These are phyloP conservation scores for Limenitis camilla DNA, from an alignment of 2,888 invertebrate species.

Conservation along the genomic window DNA sequence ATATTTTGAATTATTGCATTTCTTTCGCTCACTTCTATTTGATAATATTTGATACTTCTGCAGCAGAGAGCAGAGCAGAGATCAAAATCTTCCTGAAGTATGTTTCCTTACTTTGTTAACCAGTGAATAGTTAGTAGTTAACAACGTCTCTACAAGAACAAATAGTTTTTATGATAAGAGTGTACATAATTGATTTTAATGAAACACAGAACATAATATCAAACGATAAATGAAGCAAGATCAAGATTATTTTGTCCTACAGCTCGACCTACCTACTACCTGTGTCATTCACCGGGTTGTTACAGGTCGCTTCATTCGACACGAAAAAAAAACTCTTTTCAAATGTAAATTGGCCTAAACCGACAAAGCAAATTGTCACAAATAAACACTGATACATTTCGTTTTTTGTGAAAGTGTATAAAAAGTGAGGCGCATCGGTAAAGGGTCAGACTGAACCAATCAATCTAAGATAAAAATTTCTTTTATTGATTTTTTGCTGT, in stretches of 20 bases:
- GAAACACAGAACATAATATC: neutral
- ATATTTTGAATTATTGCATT: too few relatives aligned
- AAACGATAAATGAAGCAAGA: slow-evolving; percentile 26
- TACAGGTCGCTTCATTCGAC: slow-evolving; percentile 62
- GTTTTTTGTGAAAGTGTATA: slow-evolving; percentile 64
- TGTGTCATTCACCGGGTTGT: slow-evolving; percentile 69
- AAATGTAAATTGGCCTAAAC: slow-evolving; percentile 71
- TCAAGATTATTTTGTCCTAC: slow-evolving; percentile 40
- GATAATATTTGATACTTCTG: too few relatives aligned
- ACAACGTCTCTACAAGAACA: too few relatives aligned
- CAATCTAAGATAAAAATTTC: slow-evolving; percentile 69
- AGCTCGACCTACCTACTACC: slow-evolving; percentile 43
- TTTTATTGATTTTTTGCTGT: slow-evolving; percentile 60
- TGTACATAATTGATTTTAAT: neutral
- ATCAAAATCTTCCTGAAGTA: too few relatives aligned
- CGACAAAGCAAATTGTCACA: slow-evolving; percentile 76
- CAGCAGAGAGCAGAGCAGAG: too few relatives aligned
- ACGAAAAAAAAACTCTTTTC: slow-evolving; percentile 57
- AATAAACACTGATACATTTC: slow-evolving; percentile 71
- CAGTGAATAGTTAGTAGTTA: too few relatives aligned
- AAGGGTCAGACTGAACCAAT: slow-evolving; percentile 70
- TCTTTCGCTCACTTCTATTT: too few relatives aligned
- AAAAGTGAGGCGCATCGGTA: slow-evolving; percentile 60
- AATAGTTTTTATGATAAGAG: neutral
- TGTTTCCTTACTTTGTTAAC: too few relatives aligned